These are phyloP conservation scores for Montipora capricornis DNA, from an alignment of 64 coral and sea anemone genomes.

Conservation along the genomic window DNA sequence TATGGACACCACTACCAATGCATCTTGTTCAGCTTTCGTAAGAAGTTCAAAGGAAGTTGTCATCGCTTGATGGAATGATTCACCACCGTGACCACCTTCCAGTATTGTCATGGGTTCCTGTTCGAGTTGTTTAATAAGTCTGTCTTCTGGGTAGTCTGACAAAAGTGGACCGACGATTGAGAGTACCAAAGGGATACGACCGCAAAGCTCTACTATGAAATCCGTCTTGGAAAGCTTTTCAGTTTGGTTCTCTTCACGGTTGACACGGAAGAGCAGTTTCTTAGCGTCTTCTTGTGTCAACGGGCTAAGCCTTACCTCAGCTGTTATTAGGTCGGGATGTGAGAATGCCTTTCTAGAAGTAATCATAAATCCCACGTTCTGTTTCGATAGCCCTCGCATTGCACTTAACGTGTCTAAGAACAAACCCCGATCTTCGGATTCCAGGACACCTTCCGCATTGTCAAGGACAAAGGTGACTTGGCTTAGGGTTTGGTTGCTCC, in stretches of 20 bases:
- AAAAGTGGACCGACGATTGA: slow-evolving; percentile 60
- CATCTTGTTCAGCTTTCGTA: not conserved
- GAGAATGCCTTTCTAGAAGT: not conserved
- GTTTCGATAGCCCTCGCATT: slow-evolving; percentile 11
- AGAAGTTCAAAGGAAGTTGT: slow-evolving; percentile 32
- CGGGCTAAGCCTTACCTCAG: not conserved
- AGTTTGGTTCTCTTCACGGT: not conserved
- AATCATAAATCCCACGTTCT: slow-evolving; percentile 9
- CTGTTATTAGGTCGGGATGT: not conserved
- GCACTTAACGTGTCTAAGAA: slow-evolving; percentile 40
- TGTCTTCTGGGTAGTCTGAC: not conserved
- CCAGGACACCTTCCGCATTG: slow-evolving; percentile 33
- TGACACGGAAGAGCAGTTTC: not conserved
- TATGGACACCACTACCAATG: not conserved
- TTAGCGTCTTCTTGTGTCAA: not conserved
- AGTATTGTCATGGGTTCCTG: slow-evolving; percentile 1
- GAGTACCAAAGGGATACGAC: slow-evolving; percentile 48
- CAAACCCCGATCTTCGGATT: not conserved
- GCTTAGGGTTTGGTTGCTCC: slow-evolving; percentile 11
- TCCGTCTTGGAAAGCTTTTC: not conserved
- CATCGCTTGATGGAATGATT: slow-evolving; percentile 25
- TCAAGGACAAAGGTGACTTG: slow-evolving; percentile 39
- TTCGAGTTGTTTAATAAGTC: slow-evolving; percentile 13
- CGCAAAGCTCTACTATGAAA: slow-evolving; percentile 62
- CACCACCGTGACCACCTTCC: not conserved